Evolutionary conservation across 2,797 vertebrate species (phyloP), one percentile per base, ranked within the genome.

Genomic region (Premnoplex brunnescens): DNA sequence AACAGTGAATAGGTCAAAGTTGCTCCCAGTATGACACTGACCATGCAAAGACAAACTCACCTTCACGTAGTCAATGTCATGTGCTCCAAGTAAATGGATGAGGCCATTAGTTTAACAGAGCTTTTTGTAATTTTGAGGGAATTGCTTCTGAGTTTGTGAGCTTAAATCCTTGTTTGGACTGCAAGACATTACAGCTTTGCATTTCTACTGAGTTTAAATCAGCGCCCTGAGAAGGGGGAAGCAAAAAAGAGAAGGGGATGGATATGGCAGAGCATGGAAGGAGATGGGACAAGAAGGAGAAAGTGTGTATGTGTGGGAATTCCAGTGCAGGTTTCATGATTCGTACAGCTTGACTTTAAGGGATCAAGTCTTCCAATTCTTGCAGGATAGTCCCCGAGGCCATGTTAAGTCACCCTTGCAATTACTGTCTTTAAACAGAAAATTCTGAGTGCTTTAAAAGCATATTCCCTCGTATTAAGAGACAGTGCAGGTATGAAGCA

Each of bases 361-460:
- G 82, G 46, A 93, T 94, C 83, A 81, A 84, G 58, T 73, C 60
- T 91, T 88, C 46, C 80, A 84, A 16, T 90, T 94, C 83, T 72
- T 90, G 9, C n/a, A 95, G 43, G 66, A 73, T 80, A 86, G 91
- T 91, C 69, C 69, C 82, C 91, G 79, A 88, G 82, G 90, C 91
- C 83, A 88, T 75, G 91, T 81, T 94, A 95, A 96, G 89, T 94
- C 91, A 96, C 94, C 95, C 94, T 95, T 95, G 94, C 94, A 96
- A 96, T 95, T 95, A 91, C 85, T 75, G 62, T 89, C 88, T 93
- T 95, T 94, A 95, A 93, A 83, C 83, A 96, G 95, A 94, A 95
- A 97, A 93, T 91, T 92, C 89, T 85, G 69, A 91, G 60, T 59
- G 89, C 89, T 96, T 95, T 97, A 80, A 91, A 91, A 95, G 91